Evolutionary conservation across 2,797 vertebrate species (phyloP).

Genomic region (Hippoglossus hippoglossus): DNA sequence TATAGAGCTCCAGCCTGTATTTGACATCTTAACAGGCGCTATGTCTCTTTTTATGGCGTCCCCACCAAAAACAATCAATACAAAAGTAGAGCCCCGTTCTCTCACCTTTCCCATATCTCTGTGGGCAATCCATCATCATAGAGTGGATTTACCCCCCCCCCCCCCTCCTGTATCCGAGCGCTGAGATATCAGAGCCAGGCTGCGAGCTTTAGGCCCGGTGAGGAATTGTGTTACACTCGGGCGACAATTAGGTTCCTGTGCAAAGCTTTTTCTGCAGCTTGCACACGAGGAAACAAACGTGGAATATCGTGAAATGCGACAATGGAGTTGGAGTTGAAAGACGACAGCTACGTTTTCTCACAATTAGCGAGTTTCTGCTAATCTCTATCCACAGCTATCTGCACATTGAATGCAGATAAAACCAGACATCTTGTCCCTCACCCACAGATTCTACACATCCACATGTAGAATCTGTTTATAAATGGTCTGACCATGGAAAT

Average conservation of each 20-base stretch:
- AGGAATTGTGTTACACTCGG: slow-evolving; percentile 59
- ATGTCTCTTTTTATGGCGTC: slow-evolving; percentile 52
- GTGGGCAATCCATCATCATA: slow-evolving; percentile 73
- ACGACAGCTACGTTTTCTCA: too few species aligned
- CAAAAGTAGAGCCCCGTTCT: slow-evolving; percentile 59
- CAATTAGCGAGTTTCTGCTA: too few species aligned
- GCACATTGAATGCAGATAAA: too few species aligned
- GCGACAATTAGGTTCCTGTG: too few species aligned
- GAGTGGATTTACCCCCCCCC: slow-evolving; percentile 55
- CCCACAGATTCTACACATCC: too few species aligned
- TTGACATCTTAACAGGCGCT: slow-evolving; percentile 64
- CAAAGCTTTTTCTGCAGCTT: too few species aligned
- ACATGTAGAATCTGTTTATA: too few species aligned
- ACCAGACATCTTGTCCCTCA: too few species aligned
- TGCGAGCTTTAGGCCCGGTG: slow-evolving; percentile 49
- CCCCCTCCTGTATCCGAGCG: slow-evolving; percentile 41
- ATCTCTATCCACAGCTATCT: too few species aligned
- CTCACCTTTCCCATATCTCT: slow-evolving; percentile 65
- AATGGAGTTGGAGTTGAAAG: too few species aligned
- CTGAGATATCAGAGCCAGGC: slow-evolving; percentile 55
- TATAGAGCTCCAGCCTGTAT: slow-evolving; percentile 37
- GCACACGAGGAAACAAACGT: too few species aligned
- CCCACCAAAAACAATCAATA: slow-evolving; percentile 69
- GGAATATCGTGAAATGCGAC: too few species aligned
- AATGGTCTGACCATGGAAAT: slow-evolving; percentile 51